Conservation (phyloP, 1,140 invertebrate species). For the Drosophila tsacasi region DNA sequence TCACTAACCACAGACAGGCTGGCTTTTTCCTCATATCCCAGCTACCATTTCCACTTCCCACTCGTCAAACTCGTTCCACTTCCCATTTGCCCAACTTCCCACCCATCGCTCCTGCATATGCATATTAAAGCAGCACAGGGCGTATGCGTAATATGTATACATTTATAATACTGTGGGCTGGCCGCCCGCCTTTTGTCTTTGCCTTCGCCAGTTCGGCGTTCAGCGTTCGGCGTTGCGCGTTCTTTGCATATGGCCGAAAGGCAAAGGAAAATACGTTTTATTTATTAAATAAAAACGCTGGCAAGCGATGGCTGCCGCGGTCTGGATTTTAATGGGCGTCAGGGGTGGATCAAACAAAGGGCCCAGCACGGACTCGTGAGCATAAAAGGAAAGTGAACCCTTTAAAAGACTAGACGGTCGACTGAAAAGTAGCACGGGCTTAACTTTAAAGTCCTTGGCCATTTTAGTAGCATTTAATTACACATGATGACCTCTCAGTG, state of each 20-base stretch:
- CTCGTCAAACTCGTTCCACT: constrained; percentile 1
- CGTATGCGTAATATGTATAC: constrained; percentile 68
- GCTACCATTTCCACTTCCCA: constrained; percentile 1
- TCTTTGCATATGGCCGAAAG: constrained; percentile 56
- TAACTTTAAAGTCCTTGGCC: constrained; percentile 30
- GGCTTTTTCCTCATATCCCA: constrained; percentile 10
- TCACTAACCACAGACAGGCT: constrained; percentile 51
- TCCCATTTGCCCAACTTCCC: background rate
- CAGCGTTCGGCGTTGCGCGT: constrained; percentile 2
- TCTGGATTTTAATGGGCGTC: constrained; percentile 37
- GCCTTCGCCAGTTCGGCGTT: constrained; percentile 11
- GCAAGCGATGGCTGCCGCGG: constrained; percentile 13
- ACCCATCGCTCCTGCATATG: constrained; percentile 57
- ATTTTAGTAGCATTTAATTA: constrained; percentile 32
- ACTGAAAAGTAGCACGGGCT: background rate
- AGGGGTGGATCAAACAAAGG: constrained; percentile 28
- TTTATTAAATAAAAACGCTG: constrained; percentile 73
- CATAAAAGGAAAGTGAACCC: constrained; percentile 41
- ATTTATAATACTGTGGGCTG: constrained; percentile 52
- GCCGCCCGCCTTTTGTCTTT: constrained; percentile 59
- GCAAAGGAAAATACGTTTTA: constrained; percentile 71
- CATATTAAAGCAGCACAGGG: constrained; percentile 73
- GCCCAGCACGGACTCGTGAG: background rate
- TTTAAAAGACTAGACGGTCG: background rate
- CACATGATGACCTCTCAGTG: constrained; percentile 2